phyloP scores from a whole-genome alignment of 1,140 invertebrate species.

The Danaus melanippus region DNA sequence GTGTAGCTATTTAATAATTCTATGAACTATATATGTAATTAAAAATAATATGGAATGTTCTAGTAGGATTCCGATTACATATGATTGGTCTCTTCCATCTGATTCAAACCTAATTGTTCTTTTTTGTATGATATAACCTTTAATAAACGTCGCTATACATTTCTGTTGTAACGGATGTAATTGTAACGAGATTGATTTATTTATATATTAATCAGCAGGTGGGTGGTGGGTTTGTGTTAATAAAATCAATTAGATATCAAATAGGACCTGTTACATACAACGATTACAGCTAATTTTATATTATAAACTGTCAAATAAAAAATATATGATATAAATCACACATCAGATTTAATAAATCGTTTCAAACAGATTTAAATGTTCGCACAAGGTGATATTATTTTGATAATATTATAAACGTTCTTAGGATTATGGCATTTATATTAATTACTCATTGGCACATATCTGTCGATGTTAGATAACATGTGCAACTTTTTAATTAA shows the following conservation, averaged over 20 bases:
- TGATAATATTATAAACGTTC: not conserved
- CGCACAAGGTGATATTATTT: constrained; percentile 14
- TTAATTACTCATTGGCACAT: constrained; percentile 33
- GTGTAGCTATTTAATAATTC: too few species aligned
- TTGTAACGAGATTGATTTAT: constrained; percentile 47
- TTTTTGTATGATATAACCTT: too few species aligned
- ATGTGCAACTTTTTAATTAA: too few species aligned
- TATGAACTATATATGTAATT: too few species aligned
- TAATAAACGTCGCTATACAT: too few species aligned
- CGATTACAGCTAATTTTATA: constrained; percentile 7
- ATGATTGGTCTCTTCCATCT: too few species aligned
- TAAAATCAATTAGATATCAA: constrained; percentile 28
- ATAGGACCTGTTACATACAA: constrained; percentile 9
- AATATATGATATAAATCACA: constrained; percentile 17
- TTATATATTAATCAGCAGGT: constrained; percentile 21
- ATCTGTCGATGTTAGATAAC: constrained; percentile 28
- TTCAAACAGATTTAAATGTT: constrained; percentile 11
- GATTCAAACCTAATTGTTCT: too few species aligned
- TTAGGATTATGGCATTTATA: constrained; percentile 1
- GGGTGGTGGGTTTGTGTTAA: constrained; percentile 35
- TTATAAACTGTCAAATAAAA: constrained; percentile 6
- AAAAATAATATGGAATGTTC: too few species aligned
- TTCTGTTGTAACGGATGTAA: constrained; percentile 50
- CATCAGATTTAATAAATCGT: constrained; percentile 6
- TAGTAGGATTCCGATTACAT: too few species aligned